Percentiles rank a stretch among this genome's conserved stretches.
phyloP scores from a whole-genome alignment of 2,888 invertebrate genomes.

The Drosophila vallismaia region DNA sequence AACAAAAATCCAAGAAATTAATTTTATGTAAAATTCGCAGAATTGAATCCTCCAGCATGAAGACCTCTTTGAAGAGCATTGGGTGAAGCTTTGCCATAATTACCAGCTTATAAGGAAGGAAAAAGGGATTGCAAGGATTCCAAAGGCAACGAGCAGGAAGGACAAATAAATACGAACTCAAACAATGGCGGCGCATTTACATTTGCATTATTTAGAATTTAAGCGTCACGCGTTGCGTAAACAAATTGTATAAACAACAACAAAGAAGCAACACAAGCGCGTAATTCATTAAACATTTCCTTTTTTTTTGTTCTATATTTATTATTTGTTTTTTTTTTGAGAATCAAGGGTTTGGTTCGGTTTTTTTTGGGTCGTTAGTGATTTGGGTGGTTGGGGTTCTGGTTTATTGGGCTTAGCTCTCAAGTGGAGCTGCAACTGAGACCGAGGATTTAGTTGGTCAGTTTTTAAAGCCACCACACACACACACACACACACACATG shows the following conservation, averaged over 20 bases:
- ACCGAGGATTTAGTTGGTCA: constrained; percentile 50
- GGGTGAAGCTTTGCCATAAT: constrained; percentile 27
- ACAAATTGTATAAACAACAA: constrained; percentile 74
- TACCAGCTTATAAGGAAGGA: constrained; percentile 35
- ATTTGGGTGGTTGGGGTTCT: background rate
- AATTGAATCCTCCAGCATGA: background rate
- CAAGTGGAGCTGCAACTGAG: constrained; percentile 43
- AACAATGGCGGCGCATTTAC: constrained; percentile 70
- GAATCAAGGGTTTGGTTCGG: constrained; percentile 19
- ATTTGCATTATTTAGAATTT: constrained; percentile 80
- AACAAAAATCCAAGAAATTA: background rate
- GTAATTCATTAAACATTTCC: constrained; percentile 73
- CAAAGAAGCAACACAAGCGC: constrained; percentile 43
- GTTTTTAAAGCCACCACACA: constrained; percentile 51
- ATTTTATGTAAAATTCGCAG: background rate
- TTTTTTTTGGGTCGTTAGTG: constrained; percentile 3
- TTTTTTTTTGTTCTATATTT: background rate
- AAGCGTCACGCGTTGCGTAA: constrained; percentile 79
- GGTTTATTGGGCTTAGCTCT: constrained; percentile 15
- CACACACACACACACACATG: constrained; percentile 20
- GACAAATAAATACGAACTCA: constrained; percentile 47
- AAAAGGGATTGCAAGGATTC: constrained; percentile 49
- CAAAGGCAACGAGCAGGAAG: constrained; percentile 40
- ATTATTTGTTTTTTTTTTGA: background rate
- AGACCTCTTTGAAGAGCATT: background rate